Percentiles rank a stretch among this genome's conserved stretches.
These are phyloP conservation scores for Malurus melanocephalus DNA, from an alignment of 2,113 vertebrate species.

Conservation along the genomic window DNA sequence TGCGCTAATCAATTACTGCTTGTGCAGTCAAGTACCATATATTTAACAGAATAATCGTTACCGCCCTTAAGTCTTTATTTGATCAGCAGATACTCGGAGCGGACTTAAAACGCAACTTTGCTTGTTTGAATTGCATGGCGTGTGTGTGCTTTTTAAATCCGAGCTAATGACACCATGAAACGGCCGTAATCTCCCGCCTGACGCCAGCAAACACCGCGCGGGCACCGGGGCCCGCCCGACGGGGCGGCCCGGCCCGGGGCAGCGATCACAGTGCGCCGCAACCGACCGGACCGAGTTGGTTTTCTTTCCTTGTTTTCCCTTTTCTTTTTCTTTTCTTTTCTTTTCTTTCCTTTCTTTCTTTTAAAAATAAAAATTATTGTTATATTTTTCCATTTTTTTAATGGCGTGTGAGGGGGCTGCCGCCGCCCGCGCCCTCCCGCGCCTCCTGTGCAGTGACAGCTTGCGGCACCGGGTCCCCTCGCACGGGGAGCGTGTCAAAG, in stretches of 20 bases:
- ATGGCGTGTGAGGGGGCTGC: background rate
- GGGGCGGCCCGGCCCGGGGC: background rate
- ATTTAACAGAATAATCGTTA: constrained; percentile 76
- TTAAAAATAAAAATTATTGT: background rate
- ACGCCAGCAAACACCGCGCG: background rate
- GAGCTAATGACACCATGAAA: background rate
- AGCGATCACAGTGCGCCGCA: fast-evolving
- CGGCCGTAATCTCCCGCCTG: background rate
- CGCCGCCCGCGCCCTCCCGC: constrained; percentile 9
- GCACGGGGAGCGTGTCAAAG: constrained; percentile 84
- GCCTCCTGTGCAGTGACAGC: constrained; percentile 76
- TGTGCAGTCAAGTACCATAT: constrained; percentile 69
- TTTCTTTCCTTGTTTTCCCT: background rate
- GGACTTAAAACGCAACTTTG: constrained; percentile 65
- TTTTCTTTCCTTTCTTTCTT: too few species aligned
- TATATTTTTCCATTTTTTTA: background rate
- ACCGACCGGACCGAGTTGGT: too few species aligned
- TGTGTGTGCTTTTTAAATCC: constrained; percentile 47
- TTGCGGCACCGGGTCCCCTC: constrained; percentile 78
- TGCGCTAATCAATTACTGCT: constrained; percentile 72
- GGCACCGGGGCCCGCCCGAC: background rate
- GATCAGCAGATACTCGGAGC: constrained; percentile 67
- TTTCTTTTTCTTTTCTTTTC: too few species aligned
- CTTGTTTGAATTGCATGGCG: constrained; percentile 25
- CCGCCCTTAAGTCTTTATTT: constrained; percentile 72